Evolutionary conservation across 2,888 invertebrate species (phyloP), one percentile per base, ranked within the genome.

Genomic region (Girardia tigrina): DNA sequence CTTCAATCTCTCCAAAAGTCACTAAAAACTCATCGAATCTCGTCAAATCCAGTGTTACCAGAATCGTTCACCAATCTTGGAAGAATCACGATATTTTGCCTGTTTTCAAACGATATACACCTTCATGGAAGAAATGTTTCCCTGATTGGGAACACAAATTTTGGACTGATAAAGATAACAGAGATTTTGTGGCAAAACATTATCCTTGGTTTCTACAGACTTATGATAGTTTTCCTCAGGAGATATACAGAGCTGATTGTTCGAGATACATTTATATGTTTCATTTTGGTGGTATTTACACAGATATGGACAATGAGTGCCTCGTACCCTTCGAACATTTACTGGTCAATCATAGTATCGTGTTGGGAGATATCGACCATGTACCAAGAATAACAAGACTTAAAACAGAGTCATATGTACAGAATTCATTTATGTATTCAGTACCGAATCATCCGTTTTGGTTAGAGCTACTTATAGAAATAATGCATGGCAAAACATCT

Each of bases 391-490:
- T 56, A 4, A 56, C 56, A 56, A 12, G 4, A 56, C n/a, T 56
- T 2, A 16, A 8, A 4, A 4, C 23, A 71, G 71, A 12, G n/a
- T n/a, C 2, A 6, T 71, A 71, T 23, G 74, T 74, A 69, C 74
- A 74, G 72, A 74, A 74, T 42, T 74, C 74, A 26, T 69, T 74
- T 20, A 74, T 74, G 74, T 74, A 74, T 69, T 56, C 56, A 14
- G n/a, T 29, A 26, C 74, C 74, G 6, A 27, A 26, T 20, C 73
- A 74, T 42, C 70, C 42, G 12, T 56, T 74, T 42, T 74, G 74
- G 74, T 26, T 74, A 42, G 74, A 74, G 27, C n/a, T 71, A n/a
- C 6, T 71, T 6, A 6, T 28, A n/a, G 26, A 71, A 12, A 28
- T 71, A 8, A 12, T 12, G 4, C 4, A 28, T 23, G n/a, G 26